Base-by-base conservation (phyloP, 2,888 invertebrate species). In the Hirtodrosophila alboralis region DNA sequence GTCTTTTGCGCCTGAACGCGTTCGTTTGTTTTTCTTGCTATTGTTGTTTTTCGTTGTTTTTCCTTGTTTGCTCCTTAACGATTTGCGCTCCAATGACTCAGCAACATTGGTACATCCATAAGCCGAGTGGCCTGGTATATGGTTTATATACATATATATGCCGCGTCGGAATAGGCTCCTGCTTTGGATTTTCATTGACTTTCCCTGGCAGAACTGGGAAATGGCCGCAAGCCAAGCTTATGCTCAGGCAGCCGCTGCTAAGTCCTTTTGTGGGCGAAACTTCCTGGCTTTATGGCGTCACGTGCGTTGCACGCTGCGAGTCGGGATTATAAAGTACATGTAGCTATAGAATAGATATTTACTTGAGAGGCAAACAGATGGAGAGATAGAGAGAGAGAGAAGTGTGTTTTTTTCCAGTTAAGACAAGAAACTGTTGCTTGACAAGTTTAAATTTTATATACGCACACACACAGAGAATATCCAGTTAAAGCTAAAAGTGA, bases 161-260 rank as follows among this genome's bases (percentile, higher is more conserved):
- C 16, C 31, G 21, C 18, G 18, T 18, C 4, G 18, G 4, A 34
- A 43, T 43, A 28, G 47, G 33, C 48, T 9, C 33, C 43, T 18
- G 28, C 5, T 37, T n/a, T 44, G 37, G 62, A 61, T 62, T 60
- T 53, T 41, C 62, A 51, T 63, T 59, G 66, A 57, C 52, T 62
- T 61, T 48, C 23, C 23, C 23, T 18, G 48, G 53, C 36, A 43
- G n/a, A 51, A 23, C 52, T 18, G 18, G 34, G 40, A 13, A 14
- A 48, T 63, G 53, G 38, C 77, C 84, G 64, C 75, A 72, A 63
- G 68, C 57, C 61, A 40, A 66, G 62, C 66, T 84, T 84, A 76
- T 54, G 72, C 45, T 8, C 52, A 66, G 30, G 47, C 45, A 48
- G 30, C 31, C 45, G 18, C 34, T 12, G 10, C 7, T 59, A 77